These are phyloP conservation scores for Sarotherodon lohbergeri DNA, from an alignment of 2,113 vertebrate genomes.

Conservation along the genomic window DNA sequence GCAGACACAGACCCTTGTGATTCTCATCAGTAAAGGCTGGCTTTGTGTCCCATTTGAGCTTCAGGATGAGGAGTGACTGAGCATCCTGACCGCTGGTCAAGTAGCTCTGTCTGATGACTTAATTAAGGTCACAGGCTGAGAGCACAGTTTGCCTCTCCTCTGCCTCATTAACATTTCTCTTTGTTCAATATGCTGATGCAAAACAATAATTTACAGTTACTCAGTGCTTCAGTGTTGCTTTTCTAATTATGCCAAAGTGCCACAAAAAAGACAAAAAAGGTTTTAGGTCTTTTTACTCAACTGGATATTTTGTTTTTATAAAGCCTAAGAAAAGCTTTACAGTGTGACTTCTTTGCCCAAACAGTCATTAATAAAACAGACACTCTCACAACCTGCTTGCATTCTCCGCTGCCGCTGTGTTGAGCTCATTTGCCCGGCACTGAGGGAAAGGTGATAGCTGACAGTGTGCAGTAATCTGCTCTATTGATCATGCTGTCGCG, in stretches of 20 bases:
- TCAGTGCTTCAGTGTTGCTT: not conserved
- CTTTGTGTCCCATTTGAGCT: conserved; percentile 34
- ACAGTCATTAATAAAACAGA: not conserved
- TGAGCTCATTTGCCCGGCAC: conserved; percentile 56
- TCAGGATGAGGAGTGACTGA: conserved; percentile 3
- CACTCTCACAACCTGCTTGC: not conserved
- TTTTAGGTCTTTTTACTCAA: not conserved
- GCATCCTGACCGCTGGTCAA: conserved; percentile 65
- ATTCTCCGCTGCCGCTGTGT: conserved; percentile 4
- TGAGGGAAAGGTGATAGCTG: conserved; percentile 76
- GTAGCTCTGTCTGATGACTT: conserved; percentile 68
- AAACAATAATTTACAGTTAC: conserved; percentile 16
- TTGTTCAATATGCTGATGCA: conserved; percentile 20
- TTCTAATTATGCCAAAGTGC: not conserved
- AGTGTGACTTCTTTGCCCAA: not conserved
- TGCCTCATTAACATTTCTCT: conserved; percentile 44
- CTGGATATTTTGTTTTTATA: not conserved
- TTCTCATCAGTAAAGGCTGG: not conserved
- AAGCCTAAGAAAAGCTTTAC: not conserved
- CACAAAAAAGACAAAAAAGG: not conserved
- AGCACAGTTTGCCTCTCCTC: conserved; percentile 23
- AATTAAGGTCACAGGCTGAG: conserved; percentile 67
- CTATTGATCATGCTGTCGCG: conserved; percentile 73
- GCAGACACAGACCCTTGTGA: not conserved
- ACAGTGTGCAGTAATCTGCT: conserved; percentile 75